Evolutionary conservation across 2,888 invertebrate genomes (phyloP), one percentile per base, ranked within the genome.

Genomic region (Ophion ellenae): DNA sequence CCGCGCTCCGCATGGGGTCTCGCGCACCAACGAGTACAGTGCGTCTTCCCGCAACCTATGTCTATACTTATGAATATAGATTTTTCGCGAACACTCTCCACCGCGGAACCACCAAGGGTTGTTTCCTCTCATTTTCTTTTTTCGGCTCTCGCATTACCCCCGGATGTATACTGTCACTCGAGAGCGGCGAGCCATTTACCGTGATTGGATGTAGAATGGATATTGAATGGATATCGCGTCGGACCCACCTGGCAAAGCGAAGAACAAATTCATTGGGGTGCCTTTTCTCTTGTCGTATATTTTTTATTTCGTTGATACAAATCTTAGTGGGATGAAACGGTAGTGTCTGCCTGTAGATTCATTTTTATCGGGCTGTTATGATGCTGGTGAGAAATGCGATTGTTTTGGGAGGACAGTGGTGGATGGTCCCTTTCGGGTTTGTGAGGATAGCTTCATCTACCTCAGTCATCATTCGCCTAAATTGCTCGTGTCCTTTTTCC

Each of bases 1-100:
- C 89, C 85, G 89, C 87, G 53, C 81, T 67, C 77, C 80, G 73
- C 67, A 80, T 86, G 83, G 77, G 83, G 73, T 3, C 53, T 53
- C 74, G 69, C 73, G 67, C 24, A 67, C 73, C 61, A 45, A 69
- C 71, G 80, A 83, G 70, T 81, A 53, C 75, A 82, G 79, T 76
- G 80, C 77, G 78, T 63, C 73, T 77, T 69, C 73, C 64, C 75
- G 45, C 66, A 47, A 32, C 53, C n/a, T 73, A 73, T 83, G 57
- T 73, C 73, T 73, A 74, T 83, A 76, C 40, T 70, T 67, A 69
- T 64, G 73, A 53, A 47, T 53, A 66, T 59, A 36, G 47, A 79
- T 77, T 47, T 83, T 80, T 20, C 61, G 14, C 61, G 17, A 61
- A 53, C 5, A 47, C 79, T 75, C 45, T 57, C 28, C 73, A 36